Evolutionary conservation across 23 tunicate species (phyloP), one percentile per base, ranked within the genome.

Genomic region (Aplidium turbinatum): DNA sequence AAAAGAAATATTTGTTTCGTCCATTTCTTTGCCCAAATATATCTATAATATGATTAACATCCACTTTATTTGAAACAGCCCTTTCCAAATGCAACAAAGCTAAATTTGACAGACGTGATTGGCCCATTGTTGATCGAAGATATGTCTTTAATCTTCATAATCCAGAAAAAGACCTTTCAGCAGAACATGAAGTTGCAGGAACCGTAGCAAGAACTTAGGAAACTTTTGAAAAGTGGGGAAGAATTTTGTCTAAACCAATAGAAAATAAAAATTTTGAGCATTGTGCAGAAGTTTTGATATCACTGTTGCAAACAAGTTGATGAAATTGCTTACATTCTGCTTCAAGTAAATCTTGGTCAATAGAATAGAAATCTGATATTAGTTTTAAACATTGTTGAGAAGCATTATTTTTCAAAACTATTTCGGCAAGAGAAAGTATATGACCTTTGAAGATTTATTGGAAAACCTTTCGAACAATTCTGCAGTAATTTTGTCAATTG

Each of bases 141-240:
- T 77, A 77, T 4, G 73, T 77, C 36, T 77, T 77, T 7, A 77
- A 31, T 21, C 72, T 63, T 30, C 73, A 24, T 11, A 77, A 50
- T 31, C 45, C 6, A 45, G 82, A 77, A 62, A 77, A 77, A 1
- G 62, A 62, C 22, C 73, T 34, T 20, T 63, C 72, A 20, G 68
- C 68, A 4, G 68, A 55, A 2, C 46, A 55, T 23, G 80, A 48
- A 1, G 68, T 75, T 1, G 38, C 80, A 1, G 80, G 80, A 4
- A 57, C 36, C 3, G 50, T 35, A 11, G 72, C 72, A 23, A 65
- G 25, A 65, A 65, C 23, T 11, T 65, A 50, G n/a, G 38, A 48
- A 3, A 36, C 72, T 65, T 65, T 65, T 50, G 50, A 65, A 65
- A 65, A 38, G 20, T 35, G 72, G 18, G 72, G 72, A 27, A 65